Evolutionary conservation across 1,140 invertebrate species (phyloP), one percentile per base, ranked within the genome.

Genomic region (Anoplolepis gracilipes): DNA sequence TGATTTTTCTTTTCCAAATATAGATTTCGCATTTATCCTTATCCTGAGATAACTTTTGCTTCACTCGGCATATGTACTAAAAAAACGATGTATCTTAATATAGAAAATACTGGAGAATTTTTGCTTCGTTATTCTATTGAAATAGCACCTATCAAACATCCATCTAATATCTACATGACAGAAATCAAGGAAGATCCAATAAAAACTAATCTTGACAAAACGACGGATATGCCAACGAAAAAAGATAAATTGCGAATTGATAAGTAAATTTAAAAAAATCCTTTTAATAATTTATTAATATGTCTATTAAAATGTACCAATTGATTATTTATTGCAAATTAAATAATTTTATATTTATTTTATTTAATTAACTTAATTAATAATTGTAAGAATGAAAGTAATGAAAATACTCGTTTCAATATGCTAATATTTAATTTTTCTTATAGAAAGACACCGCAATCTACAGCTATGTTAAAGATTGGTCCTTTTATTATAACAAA

Each of bases 81-180:
- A 22, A 93, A 93, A 75, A 89, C 70, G 2, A 87, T 92, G 73
- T 79, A 84, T 33, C 64, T 94, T 0, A 90, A 88, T 65, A 78
- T 94, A 1, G 87, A 92, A 89, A 94, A 94, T 85, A 91, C 49
- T 11, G 93, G 93, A 30, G 57, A 85, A 62, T 92, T 90, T 46
- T 69, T 91, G 0, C 78, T 94, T 0, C 70, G 85, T 3, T 94
- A 92, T 62, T 88, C 53, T 30, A 85, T 93, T 46, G 33, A 16
- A 10, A 6, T 78, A 10, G 0, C 42, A 25, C 2, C 25, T 7
- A 1, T 30, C 1, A 67, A 11, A 22, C 55, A 88, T 30, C 64
- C 86, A 8, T 88, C 64, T 1, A 11, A 55, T 11, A 0, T 22
- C 0, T 89, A 88, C 4, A 76, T 70, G 84, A 64, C 8, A 10